Base-by-base conservation (phyloP, 2,797 vertebrate species). In the Falco biarmicus region DNA sequence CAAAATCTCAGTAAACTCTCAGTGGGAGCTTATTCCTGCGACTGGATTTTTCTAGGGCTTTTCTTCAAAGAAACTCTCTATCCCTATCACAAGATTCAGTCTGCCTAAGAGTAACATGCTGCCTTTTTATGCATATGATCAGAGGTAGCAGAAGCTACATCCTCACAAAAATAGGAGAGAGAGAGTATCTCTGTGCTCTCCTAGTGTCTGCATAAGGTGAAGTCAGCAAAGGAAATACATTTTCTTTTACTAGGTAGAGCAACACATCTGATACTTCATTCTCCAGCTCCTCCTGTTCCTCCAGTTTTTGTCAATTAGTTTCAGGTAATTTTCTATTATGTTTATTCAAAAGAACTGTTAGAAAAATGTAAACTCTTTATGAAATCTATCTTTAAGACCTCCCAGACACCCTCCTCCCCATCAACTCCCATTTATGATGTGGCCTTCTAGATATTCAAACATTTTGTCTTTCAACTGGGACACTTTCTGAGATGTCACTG, bases 1-100 rank as follows among this genome's bases (percentile, higher is more conserved):
- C 21, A 95, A 84, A 92, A 92, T 34, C 56, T 81, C 74, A 73
- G 54, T 51, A 86, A 95, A 84, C 32, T 83, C 76, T 70, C 88
- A 74, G 48, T 4, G 7, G 45, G 60, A 95, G 15, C 48, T 89
- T 90, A 57, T 70, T 89, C 60, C 80, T 74, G 45, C 56, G 47
- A 41, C 53, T 43, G 56, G 15, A 61, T 69, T 92, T 94, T 94
- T 87, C 90, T 91, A 80, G 26, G 47, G 39, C 25, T 92, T 94
- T 95, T 93, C 88, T 90, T 92, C 78, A 89, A 90, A 93, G 71
- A 70, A 82, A 34, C 8, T 59, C 56, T 94, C 70, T 87, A 45
- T 79, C 63, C 19, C 34, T 86, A 60, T 45, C 39, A 53, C 34
- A 54, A 64, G 16, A 82, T 70, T 93, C 75, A 64, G 48, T n/a